phyloP scores from a whole-genome alignment of 2,888 invertebrate species.

The Anoplius nigerrimus region DNA sequence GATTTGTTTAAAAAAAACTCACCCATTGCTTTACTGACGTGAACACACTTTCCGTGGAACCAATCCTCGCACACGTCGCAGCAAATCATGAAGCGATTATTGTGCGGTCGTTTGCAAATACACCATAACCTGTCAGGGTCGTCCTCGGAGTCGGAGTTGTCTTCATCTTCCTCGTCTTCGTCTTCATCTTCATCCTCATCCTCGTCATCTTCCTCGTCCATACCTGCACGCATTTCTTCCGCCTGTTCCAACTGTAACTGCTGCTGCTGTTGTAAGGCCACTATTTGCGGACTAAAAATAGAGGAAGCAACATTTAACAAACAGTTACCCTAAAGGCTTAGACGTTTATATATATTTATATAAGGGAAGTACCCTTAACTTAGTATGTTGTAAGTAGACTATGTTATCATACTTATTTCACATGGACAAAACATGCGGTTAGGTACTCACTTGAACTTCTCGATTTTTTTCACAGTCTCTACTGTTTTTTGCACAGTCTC shows the following conservation, averaged over 20 bases:
- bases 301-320: neutral
- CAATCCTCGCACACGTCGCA: conserved; percentile 97
- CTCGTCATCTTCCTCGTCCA: conserved; percentile 28
- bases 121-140: conserved; percentile 97
- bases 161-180: conserved; percentile 77
- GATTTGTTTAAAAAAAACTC: conserved; percentile 39
- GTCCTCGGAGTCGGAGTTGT: conserved; percentile 89
- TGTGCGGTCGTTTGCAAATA: conserved; percentile 95
- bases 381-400: no score
- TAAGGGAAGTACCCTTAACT: no score
- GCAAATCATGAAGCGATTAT: conserved; percentile 97
- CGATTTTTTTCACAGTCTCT: conserved; percentile 47
- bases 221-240: conserved; percentile 28
- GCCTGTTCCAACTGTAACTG: conserved; percentile 27
- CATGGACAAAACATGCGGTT: neutral
- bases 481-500: conserved; percentile 45
- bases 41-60: conserved; percentile 98
- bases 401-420: no score
- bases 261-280: neutral
- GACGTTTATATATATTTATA: no score
- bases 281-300: conserved; percentile 18
- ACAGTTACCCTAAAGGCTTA: no score
- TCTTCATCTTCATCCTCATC: conserved; percentile 76
- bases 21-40: conserved; percentile 92
- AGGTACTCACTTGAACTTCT: conserved; percentile 45